Conservation (phyloP, 1,140 invertebrate species). For the Aphis craccivora region DNA sequence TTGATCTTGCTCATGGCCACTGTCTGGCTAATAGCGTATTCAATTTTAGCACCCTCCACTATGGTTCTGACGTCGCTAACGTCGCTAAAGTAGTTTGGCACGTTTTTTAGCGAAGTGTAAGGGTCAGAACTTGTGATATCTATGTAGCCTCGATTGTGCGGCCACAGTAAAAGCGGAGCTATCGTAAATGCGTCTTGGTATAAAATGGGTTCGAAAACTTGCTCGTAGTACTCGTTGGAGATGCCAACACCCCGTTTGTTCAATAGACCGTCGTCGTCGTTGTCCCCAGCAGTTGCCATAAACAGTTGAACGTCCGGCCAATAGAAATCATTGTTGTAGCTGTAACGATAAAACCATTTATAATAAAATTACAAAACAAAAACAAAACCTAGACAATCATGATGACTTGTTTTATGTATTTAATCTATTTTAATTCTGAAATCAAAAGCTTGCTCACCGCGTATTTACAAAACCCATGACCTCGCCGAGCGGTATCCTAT, state of each 20-base stretch:
- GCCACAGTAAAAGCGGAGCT: constrained; percentile 73
- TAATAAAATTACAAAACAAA: background rate
- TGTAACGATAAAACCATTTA: constrained; percentile 55
- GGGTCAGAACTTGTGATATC: constrained; percentile 74
- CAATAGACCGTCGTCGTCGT: constrained; percentile 78
- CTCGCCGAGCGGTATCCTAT: constrained; percentile 74
- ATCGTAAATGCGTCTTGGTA: constrained; percentile 74
- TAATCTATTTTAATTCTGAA: background rate
- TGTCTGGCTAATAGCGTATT: constrained; percentile 71
- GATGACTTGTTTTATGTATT: background rate
- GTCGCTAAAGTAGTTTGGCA: constrained; percentile 77
- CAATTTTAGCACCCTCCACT: constrained; percentile 77
- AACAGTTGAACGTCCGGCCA: constrained; percentile 83
- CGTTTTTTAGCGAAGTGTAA: constrained; percentile 75
- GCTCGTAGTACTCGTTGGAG: constrained; percentile 71
- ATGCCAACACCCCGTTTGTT: constrained; percentile 73
- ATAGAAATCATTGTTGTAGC: constrained; percentile 69
- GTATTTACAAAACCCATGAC: constrained; percentile 80
- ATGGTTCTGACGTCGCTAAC: constrained; percentile 36
- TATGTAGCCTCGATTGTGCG: constrained; percentile 75
- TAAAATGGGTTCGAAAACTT: constrained; percentile 73
- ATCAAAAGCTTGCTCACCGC: constrained; percentile 64
- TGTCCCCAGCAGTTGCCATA: constrained; percentile 74
- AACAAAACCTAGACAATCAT: too few relatives aligned
- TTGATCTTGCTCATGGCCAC: constrained; percentile 72